These are phyloP conservation scores for Acipenser ruthenus DNA, from an alignment of 2,797 vertebrate species.

Conservation along the genomic window DNA sequence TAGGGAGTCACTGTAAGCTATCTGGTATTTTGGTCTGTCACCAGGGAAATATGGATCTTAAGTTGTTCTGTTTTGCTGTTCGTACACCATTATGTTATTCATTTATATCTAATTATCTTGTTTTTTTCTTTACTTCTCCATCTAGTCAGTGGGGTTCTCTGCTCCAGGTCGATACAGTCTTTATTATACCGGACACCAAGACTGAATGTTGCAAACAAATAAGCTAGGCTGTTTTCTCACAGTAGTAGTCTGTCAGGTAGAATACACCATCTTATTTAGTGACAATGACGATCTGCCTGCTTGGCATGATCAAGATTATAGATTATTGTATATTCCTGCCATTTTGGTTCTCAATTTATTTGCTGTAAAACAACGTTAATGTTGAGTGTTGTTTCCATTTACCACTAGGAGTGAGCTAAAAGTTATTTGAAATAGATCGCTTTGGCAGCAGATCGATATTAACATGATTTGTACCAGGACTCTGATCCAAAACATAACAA, in stretches of 20 bases:
- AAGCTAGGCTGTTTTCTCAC: neutral
- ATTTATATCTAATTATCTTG: neutral
- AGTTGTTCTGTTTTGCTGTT: conserved; percentile 5
- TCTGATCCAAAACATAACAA: no score
- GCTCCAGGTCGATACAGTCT: neutral
- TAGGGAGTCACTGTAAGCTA: conserved; percentile 72
- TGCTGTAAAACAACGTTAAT: no score
- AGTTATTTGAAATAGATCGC: no score
- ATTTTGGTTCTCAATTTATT: no score
- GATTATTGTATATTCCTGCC: no score
- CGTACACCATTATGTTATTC: neutral
- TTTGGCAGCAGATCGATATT: no score
- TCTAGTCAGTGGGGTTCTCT: neutral
- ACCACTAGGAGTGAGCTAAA: no score
- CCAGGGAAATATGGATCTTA: conserved; percentile 53
- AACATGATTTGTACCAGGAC: no score
- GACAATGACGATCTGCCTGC: neutral
- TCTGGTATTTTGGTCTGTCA: conserved; percentile 60
- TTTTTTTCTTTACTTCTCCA: neutral
- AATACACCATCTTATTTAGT: conserved; percentile 1
- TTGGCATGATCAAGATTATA: no score
- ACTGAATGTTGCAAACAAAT: neutral
- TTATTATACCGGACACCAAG: neutral
- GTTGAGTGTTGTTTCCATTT: no score
- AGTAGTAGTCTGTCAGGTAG: neutral